Evolutionary conservation across 2,888 invertebrate genomes (phyloP).

Genomic region (Polietes domitor): DNA sequence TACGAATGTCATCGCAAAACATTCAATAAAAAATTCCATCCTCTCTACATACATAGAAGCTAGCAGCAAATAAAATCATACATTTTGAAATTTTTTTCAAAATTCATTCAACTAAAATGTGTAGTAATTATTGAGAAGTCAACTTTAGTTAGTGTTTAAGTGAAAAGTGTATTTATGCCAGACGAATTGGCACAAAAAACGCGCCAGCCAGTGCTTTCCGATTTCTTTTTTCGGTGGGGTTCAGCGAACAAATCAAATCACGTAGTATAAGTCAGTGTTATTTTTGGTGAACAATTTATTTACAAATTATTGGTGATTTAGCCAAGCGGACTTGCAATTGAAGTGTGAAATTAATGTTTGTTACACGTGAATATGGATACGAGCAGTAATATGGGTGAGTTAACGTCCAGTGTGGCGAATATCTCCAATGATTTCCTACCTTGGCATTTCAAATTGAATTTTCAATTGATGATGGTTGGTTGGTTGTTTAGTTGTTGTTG

Average conservation of each 20-base stretch:
- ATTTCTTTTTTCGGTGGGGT: conserved; percentile 38
- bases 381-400: conserved; percentile 68
- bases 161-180: conserved; percentile 53
- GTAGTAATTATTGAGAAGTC: conserved; percentile 39
- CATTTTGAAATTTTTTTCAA: conserved; percentile 69
- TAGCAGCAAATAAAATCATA: conserved; percentile 49
- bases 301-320: conserved; percentile 2
- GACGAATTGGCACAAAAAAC: conserved; percentile 43
- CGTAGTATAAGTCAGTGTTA: conserved; percentile 55
- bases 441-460: conserved; percentile 69
- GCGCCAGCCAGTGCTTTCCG: conserved; percentile 33
- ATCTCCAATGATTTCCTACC: conserved; percentile 14
- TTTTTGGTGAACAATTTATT: conserved; percentile 50
- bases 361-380: conserved; percentile 61
- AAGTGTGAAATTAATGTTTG: conserved; percentile 10
- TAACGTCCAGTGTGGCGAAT: not conserved
- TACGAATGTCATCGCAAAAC: conserved; percentile 63
- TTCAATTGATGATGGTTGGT: conserved; percentile 64
- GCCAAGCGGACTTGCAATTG: too few species aligned
- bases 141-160: conserved; percentile 37
- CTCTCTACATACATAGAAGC: conserved; percentile 60
- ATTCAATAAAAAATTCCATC: conserved; percentile 62
- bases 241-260: conserved; percentile 43
- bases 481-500: conserved; percentile 24
- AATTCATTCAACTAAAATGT: conserved; percentile 60